These are phyloP conservation scores for Melanchra persicariae DNA, from an alignment of 2,888 invertebrate species.

Conservation along the genomic window DNA sequence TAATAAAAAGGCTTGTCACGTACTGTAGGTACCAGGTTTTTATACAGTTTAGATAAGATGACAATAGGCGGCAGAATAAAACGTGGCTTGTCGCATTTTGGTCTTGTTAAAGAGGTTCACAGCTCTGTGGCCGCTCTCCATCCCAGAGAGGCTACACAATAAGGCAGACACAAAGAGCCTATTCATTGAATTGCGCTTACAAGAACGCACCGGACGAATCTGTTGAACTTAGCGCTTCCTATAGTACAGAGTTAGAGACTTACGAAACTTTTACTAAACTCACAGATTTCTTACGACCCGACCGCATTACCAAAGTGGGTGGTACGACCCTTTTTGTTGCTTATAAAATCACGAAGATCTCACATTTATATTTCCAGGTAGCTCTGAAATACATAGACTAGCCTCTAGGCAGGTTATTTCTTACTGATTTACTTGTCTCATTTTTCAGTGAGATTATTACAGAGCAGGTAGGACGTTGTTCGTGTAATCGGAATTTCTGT, in stretches of 20 bases:
- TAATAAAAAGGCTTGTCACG: constrained; percentile 57
- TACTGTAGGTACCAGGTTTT: constrained; percentile 34
- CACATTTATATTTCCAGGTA: constrained; percentile 29
- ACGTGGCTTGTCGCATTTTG: constrained; percentile 70
- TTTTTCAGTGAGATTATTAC: constrained; percentile 52
- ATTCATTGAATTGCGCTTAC: constrained; percentile 75
- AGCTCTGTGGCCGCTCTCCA: constrained; percentile 66
- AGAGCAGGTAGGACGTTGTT: constrained; percentile 45
- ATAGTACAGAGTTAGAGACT: constrained; percentile 44
- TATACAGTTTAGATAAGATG: constrained; percentile 34
- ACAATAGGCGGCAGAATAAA: constrained; percentile 57
- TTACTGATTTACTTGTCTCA: constrained; percentile 34
- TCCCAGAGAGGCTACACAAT: constrained; percentile 76
- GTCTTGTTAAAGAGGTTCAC: constrained; percentile 70
- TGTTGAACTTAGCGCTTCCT: constrained; percentile 51
- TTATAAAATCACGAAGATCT: constrained; percentile 27
- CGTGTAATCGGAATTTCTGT: constrained; percentile 50
- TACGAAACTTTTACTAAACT: constrained; percentile 66
- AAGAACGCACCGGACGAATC: constrained; percentile 61
- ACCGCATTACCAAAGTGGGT: constrained; percentile 29
- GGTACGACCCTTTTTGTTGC: constrained; percentile 21
- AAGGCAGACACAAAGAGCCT: constrained; percentile 74
- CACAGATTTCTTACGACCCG: constrained; percentile 23
- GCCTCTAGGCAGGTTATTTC: constrained; percentile 12
- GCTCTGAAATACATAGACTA: constrained; percentile 16